These are phyloP conservation scores for Gila orcuttii DNA, from an alignment of 2,113 vertebrate species.

Conservation along the genomic window DNA sequence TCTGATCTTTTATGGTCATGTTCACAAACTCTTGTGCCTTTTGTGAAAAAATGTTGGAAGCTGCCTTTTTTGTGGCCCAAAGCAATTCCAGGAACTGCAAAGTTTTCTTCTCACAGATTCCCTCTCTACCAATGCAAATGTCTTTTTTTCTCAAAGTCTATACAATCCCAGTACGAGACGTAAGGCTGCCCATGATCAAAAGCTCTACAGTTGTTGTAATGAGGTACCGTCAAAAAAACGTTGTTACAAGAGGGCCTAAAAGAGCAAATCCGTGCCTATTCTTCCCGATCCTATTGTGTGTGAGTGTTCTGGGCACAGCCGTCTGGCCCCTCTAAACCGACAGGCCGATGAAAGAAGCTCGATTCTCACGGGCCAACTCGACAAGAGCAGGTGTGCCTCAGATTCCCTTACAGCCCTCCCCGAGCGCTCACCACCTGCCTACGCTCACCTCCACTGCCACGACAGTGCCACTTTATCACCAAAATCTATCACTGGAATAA, in stretches of 20 bases:
- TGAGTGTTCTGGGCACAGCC: conserved; percentile 52
- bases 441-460: conserved; percentile 52
- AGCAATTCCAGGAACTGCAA: neutral
- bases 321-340: conserved; percentile 65
- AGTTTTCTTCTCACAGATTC: conserved; percentile 5
- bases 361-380: conserved; percentile 73
- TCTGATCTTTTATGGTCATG: conserved; percentile 6
- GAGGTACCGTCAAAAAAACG: conserved; percentile 15
- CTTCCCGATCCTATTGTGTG: conserved; percentile 64
- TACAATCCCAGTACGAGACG: conserved; percentile 29
- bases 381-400: conserved; percentile 77
- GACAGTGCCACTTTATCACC: conserved; percentile 25
- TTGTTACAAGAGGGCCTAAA: conserved; percentile 20
- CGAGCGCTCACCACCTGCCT: conserved; percentile 59
- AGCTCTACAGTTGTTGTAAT: conserved; percentile 16
- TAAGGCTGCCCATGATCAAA: conserved; percentile 24
- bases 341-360: conserved; percentile 67
- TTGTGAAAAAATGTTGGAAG: neutral
- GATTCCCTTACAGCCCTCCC: conserved; percentile 74
- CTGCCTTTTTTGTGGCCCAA: neutral
- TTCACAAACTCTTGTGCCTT: conserved; percentile 1
- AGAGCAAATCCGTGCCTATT: conserved; percentile 58
- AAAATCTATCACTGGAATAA: conserved; percentile 39
- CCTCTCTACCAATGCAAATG: conserved; percentile 19
- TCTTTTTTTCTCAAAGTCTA: neutral